Base-by-base conservation (phyloP, 2,888 invertebrate species). In the Caenorhabditis parvicauda region DNA sequence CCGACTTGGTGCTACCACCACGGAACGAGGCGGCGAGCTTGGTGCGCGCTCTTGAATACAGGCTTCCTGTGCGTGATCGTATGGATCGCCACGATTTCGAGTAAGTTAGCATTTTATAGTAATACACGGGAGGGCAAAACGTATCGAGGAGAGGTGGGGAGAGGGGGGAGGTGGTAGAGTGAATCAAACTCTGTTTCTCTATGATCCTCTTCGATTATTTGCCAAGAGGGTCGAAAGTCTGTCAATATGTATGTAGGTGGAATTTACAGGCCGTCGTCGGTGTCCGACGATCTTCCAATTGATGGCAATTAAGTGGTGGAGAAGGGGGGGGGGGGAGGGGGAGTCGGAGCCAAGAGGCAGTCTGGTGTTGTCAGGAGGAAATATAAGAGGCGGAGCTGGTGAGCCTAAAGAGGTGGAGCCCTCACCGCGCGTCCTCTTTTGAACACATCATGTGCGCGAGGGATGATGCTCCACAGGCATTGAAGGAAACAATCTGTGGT, bases 21-120 rank as follows among this genome's bases (percentile, higher is more conserved):
- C 70, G 67, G 45, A 70, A 70, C 7, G 67, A 67, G 39, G 59
- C 54, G 1, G 67, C 59, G 38, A 70, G 46, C 22, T 67, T 62
- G 42, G 61, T 64, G 5, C 67, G 53, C 35, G 70, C 70, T 7
- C 67, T 42, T 7, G 65, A 63, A 44, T 70, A 70, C 28, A 70
- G 51, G 49, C 59, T 64, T 14, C 70, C 70, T n/a, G 70, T 70
- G 19, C 70, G 58, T 6, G 49, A 54, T 24, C 70, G 58, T 22
- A 70, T 63, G n/a, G 65, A 65, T 32, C 64, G 59, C 65, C 66
- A 70, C 17, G 70, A 70, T 37, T 70, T 70, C 7, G 70, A 70
- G 55, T 70, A 67, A 3, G 64, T 65, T 42, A 70, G 55, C 70
- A 70, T 70, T 58, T 25, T 43, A n/a, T n/a, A n/a, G n/a, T n/a